phyloP scores from a whole-genome alignment of 2,888 invertebrate genomes.

The Rhorus exstirpatorius region DNA sequence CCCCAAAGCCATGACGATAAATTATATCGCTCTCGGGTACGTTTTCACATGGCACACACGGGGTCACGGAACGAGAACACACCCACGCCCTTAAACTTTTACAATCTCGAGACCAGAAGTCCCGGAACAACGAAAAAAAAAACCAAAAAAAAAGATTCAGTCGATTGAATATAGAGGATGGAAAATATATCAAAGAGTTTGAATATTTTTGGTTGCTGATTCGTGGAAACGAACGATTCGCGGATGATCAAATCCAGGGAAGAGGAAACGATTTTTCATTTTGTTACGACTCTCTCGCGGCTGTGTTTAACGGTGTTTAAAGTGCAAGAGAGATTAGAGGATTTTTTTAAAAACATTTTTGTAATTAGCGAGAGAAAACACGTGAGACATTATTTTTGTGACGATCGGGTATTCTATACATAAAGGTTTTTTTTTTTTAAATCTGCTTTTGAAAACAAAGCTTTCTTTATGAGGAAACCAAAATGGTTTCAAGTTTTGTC shows the following conservation, averaged over 20 bases:
- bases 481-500: too few species aligned
- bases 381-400: too few species aligned
- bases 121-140: constrained; percentile 19
- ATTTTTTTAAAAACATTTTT: too few species aligned
- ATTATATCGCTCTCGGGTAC: constrained; percentile 71
- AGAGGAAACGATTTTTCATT: constrained; percentile 1
- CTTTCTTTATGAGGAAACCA: too few species aligned
- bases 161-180: constrained; percentile 55
- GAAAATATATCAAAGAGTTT: constrained; percentile 50
- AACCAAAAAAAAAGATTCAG: constrained; percentile 8
- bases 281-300: not conserved
- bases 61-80: constrained; percentile 42
- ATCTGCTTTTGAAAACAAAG: too few species aligned
- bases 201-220: not conserved
- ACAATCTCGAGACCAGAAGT: constrained; percentile 49
- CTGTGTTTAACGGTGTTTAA: too few species aligned
- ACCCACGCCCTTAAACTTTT: constrained; percentile 63
- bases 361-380: too few species aligned
- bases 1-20: constrained; percentile 80
- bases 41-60: constrained; percentile 43
- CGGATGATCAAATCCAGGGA: not conserved
- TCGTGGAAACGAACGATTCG: constrained; percentile 24
- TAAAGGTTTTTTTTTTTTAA: too few species aligned
- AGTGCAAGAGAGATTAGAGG: too few species aligned
- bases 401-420: too few species aligned